Evolutionary conservation across 2,888 invertebrate species (phyloP).

Genomic region (Deladenus siricidicola): DNA sequence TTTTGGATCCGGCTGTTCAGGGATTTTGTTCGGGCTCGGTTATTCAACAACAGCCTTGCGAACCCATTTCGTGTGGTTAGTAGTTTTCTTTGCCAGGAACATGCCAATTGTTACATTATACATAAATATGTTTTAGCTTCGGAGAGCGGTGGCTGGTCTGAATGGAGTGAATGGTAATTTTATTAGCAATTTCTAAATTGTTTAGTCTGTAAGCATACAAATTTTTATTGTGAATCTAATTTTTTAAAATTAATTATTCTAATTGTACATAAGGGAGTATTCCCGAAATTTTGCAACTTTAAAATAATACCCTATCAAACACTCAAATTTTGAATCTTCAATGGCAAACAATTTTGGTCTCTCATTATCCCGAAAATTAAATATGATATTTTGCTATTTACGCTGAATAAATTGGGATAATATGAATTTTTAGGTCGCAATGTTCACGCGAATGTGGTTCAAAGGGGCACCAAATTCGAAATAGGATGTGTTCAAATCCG

Average conservation of each 20-base stretch:
- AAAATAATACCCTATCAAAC: not conserved
- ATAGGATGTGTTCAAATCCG: constrained; percentile 52
- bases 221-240: too few species aligned
- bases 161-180: constrained; percentile 43
- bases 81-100: not conserved
- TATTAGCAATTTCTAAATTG: not conserved
- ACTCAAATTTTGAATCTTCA: too few species aligned
- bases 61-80: constrained; percentile 20
- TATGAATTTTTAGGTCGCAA: constrained; percentile 4
- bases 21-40: constrained; percentile 49
- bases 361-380: too few species aligned
- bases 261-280: too few species aligned
- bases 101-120: not conserved
- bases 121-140: not conserved
- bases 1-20: constrained; percentile 43
- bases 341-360: too few species aligned
- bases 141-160: constrained; percentile 43
- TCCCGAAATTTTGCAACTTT: not conserved
- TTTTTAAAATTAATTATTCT: too few species aligned
- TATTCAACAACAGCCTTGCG: constrained; percentile 42
- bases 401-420: too few species aligned
- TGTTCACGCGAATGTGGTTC: constrained; percentile 46
- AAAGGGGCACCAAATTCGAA: constrained; percentile 48
- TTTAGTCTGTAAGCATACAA: too few species aligned
- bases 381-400: too few species aligned